Percentiles rank a stretch among this genome's conserved stretches.
These are phyloP conservation scores for Australoheros facetus DNA, from an alignment of 2,797 vertebrate genomes.

Conservation along the genomic window DNA sequence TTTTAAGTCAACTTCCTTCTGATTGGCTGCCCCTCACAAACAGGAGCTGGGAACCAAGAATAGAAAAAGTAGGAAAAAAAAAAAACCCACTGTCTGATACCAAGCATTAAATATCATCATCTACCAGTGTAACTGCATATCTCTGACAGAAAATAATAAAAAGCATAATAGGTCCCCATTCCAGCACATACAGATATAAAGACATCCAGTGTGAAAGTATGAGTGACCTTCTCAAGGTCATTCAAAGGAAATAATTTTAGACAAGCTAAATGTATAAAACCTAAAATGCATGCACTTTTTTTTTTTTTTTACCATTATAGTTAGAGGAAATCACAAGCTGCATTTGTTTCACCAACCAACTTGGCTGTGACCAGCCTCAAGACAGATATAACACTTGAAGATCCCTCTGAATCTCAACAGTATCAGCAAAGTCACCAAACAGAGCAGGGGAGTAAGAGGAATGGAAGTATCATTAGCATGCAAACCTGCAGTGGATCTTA, in stretches of 20 bases:
- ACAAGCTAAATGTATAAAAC: not conserved
- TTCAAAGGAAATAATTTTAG: not conserved
- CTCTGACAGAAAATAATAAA: not conserved
- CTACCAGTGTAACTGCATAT: not conserved
- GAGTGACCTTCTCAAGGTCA: not conserved
- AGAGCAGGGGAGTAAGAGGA: not conserved
- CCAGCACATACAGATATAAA: not conserved
- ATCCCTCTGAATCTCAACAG: not conserved
- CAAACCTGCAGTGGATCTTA: not conserved
- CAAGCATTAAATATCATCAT: not conserved
- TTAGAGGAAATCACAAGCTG: no score
- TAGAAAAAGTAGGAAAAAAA: not conserved
- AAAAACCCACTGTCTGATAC: not conserved
- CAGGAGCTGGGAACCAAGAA: not conserved
- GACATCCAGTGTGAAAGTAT: not conserved
- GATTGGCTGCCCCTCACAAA: not conserved
- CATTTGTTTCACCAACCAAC: no score
- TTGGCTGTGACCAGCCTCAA: not conserved
- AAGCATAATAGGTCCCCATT: not conserved
- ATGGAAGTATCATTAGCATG: conserved; percentile 13
- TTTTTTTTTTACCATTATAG: not conserved
- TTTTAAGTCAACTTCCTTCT: not conserved
- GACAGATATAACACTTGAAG: not conserved
- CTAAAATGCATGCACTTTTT: not conserved
- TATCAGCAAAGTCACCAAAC: not conserved